Conservation (phyloP, 2,113 vertebrate species). For the Pseudorectes ferrugineus region DNA sequence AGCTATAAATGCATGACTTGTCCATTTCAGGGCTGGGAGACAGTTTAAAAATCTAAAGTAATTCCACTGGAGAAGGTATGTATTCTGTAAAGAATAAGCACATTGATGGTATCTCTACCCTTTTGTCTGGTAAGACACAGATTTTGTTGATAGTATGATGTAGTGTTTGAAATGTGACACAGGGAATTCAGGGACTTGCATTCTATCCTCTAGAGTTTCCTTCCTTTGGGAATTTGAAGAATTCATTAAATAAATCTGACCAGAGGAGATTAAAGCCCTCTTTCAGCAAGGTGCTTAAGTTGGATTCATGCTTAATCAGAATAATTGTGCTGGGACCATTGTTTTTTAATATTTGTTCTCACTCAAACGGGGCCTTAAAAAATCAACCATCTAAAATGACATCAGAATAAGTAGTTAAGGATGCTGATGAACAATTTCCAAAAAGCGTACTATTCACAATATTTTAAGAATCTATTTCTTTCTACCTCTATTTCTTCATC, state of each 20-base stretch:
- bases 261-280: background rate
- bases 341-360: background rate
- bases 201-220: background rate
- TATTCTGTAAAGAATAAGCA: background rate
- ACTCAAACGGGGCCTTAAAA: background rate
- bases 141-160: background rate
- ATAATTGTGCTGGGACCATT: background rate
- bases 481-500: background rate
- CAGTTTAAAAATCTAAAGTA: background rate
- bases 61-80: background rate
- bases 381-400: background rate
- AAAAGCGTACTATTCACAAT: background rate
- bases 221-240: conserved; percentile 7
- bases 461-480: background rate
- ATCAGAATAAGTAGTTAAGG: background rate
- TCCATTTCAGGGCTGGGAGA: background rate
- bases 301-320: background rate
- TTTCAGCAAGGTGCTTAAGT: conserved; percentile 1
- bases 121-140: background rate
- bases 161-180: background rate
- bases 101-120: background rate
- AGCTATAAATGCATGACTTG: background rate
- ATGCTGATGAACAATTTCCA: background rate
- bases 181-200: background rate
- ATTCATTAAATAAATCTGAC: conserved; percentile 18